A percentile compares a stretch with the other conserved stretches of the same genome.
phyloP scores from a whole-genome alignment of 2,888 invertebrate species.

The Clanis bilineata region DNA sequence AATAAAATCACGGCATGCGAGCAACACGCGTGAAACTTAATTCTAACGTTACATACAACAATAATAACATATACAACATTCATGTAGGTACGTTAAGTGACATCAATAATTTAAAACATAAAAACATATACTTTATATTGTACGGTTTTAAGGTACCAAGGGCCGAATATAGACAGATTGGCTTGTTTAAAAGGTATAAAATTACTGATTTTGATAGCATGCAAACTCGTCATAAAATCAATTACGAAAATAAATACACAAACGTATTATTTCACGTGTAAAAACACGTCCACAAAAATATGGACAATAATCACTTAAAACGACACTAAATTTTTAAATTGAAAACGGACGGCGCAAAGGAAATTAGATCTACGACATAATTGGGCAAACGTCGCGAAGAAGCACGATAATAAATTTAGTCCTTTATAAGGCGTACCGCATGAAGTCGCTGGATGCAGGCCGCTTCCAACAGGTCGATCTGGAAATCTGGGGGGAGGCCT shows the following conservation, averaged over 20 bases:
- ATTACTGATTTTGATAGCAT: neutral
- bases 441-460: no score
- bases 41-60: constrained; percentile 12
- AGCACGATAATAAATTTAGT: constrained; percentile 7
- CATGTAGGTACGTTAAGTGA: constrained; percentile 17
- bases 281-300: constrained; percentile 2
- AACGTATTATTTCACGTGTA: neutral
- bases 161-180: constrained; percentile 1
- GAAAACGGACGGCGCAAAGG: constrained; percentile 16
- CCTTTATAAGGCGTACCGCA: neutral
- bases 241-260: constrained; percentile 5
- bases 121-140: constrained; percentile 12
- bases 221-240: constrained; percentile 7
- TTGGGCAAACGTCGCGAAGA: constrained; percentile 16
- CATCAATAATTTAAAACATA: constrained; percentile 18
- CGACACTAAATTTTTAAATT: constrained; percentile 14
- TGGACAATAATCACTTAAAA: constrained; percentile 16
- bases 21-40: constrained; percentile 8
- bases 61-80: constrained; percentile 12
- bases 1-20: constrained; percentile 8
- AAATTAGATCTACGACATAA: constrained; percentile 17
- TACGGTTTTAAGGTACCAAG: constrained; percentile 16
- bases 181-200: neutral
- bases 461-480: no score
- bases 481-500: no score